Evolutionary conservation across 2,797 vertebrate genomes (phyloP), one percentile per base, ranked within the genome.

Genomic region (Enteromius treurensis): DNA sequence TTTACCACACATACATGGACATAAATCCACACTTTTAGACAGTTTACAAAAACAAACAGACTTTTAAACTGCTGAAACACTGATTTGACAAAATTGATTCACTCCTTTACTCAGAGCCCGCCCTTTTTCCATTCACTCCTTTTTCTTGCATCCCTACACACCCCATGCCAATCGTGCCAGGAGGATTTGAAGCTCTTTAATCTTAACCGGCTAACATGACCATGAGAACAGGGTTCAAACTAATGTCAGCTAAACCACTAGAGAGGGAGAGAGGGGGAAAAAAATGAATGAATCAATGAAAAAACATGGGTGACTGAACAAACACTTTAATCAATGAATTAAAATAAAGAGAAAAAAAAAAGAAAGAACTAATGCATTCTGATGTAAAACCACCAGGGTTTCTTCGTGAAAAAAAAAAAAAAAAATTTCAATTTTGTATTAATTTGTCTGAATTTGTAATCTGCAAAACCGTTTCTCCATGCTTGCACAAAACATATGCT

Each of bases 161-260:
- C 29, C n/a, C 5, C 26, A 42, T 29, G 73, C 79, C 80, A 82
- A 79, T 85, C 37, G 68, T 76, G 23, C 34, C 60, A 55, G 55
- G 19, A 58, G 34, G 80, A 85, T 84, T 84, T 80, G 5, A 60
- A 64, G 51, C 45, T 26, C 81, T 70, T 78, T 77, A 81, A 85
- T 85, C 77, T 80, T 13, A 69, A 83, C 78, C 65, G 62, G 75
- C 62, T 80, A 64, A 81, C 79, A 84, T 75, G 77, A 80, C 80
- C 60, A 73, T 60, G 17, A 47, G 76, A 62, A 86, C 77, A 71
- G 68, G 13, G 69, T 88, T 81, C 68, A 83, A 77, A 80, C n/a
- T 71, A 29, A 84, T 47, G 55, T 10, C 64, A 79, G 77, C 64
- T 60, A 75, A 79, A 86, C 21, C 45, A 23, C n/a, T 37, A 64